Evolutionary conservation across 2,797 vertebrate genomes (phyloP).

Genomic region (Clarias laeviceps): DNA sequence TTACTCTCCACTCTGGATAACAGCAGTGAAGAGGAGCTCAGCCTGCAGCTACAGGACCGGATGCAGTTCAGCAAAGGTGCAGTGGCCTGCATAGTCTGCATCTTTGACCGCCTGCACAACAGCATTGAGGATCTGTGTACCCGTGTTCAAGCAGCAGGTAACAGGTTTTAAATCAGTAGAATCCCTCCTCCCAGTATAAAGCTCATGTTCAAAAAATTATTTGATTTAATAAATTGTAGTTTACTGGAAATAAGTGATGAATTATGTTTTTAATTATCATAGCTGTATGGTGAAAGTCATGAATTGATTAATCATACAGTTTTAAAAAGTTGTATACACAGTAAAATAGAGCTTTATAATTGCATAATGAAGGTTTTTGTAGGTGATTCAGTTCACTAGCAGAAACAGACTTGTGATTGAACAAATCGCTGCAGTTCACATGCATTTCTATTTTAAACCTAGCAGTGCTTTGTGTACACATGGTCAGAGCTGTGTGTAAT

Average conservation of each 20-base stretch:
- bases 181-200: too few relatives aligned
- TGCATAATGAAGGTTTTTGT: background rate
- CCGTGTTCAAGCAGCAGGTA: slow-evolving; percentile 78
- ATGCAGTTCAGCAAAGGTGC: slow-evolving; percentile 92
- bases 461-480: background rate
- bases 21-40: slow-evolving; percentile 87
- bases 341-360: background rate
- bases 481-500: background rate
- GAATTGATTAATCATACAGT: background rate
- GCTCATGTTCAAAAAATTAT: background rate
- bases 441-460: background rate
- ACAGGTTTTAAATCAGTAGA: background rate
- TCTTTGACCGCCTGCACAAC: slow-evolving; percentile 83
- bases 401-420: background rate
- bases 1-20: slow-evolving; percentile 84
- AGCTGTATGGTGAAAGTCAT: background rate
- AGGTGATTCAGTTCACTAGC: background rate
- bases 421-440: background rate
- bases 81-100: slow-evolving; percentile 82
- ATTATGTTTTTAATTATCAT: background rate
- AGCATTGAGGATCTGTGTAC: slow-evolving; percentile 81
- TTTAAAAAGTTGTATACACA: background rate
- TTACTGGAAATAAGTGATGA: background rate
- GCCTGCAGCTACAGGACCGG: slow-evolving; percentile 85
- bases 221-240: background rate